These are phyloP conservation scores for Glaucidium brasilianum DNA, from an alignment of 2,113 vertebrate species.

Conservation along the genomic window DNA sequence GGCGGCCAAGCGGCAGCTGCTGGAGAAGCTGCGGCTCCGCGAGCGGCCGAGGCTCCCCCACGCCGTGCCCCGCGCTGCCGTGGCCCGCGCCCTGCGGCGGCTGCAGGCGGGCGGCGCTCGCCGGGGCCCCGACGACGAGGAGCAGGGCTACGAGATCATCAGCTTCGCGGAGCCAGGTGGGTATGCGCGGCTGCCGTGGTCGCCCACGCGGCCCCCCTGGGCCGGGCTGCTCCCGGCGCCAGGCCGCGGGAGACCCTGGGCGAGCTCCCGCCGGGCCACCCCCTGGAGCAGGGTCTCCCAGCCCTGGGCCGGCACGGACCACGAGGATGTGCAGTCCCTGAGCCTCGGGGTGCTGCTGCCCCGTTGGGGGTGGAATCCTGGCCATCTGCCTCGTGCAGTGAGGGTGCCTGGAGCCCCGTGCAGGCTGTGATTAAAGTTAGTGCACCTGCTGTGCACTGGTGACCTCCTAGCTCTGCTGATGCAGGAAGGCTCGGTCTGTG, in stretches of 20 bases:
- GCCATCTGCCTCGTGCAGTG: accelerated
- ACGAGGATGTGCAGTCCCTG: accelerated
- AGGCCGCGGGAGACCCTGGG: accelerated
- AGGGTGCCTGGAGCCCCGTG: background rate
- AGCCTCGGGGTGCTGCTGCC: background rate
- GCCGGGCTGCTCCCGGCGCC: background rate
- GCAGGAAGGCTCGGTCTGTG: background rate
- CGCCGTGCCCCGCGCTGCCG: slow-evolving; percentile 79
- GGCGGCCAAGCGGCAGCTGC: slow-evolving; percentile 85
- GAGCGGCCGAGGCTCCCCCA: slow-evolving; percentile 85
- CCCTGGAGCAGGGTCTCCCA: background rate
- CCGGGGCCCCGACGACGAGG: slow-evolving; percentile 46
- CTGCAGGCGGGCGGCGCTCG: slow-evolving; percentile 75
- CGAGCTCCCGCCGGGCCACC: accelerated
- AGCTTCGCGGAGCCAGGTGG: slow-evolving; percentile 92
- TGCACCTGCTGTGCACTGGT: accelerated
- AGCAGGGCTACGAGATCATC: slow-evolving; percentile 90
- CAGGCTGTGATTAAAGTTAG: background rate
- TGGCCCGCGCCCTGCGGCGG: slow-evolving; percentile 82
- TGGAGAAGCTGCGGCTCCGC: slow-evolving; percentile 86
- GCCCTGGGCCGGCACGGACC: background rate
- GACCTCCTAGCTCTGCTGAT: background rate
- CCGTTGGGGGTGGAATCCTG: accelerated
- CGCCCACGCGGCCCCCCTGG: background rate
- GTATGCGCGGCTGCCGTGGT: background rate